Percentiles rank a stretch among this genome's conserved stretches.
These are phyloP conservation scores for Aratinga solstitialis DNA, from an alignment of 2,797 vertebrate species.

Conservation along the genomic window DNA sequence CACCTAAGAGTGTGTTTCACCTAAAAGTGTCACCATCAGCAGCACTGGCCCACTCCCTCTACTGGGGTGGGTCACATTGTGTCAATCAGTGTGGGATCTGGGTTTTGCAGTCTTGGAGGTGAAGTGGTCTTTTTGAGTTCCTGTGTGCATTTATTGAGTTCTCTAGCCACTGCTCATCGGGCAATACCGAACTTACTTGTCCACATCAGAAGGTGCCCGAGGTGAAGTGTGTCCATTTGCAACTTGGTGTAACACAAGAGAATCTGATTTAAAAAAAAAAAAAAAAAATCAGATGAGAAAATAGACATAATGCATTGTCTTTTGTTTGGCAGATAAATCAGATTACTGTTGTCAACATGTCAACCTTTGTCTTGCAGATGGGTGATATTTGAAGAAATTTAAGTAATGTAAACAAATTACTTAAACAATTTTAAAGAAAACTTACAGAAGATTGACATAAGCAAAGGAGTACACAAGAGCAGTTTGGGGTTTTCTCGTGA, in stretches of 20 bases:
- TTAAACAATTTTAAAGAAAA: background rate
- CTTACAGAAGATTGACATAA: background rate
- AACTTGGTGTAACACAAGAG: background rate
- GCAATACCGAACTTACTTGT: background rate
- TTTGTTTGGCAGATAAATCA: background rate
- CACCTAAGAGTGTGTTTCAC: background rate
- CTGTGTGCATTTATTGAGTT: background rate
- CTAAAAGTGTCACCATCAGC: background rate
- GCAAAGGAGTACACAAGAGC: background rate
- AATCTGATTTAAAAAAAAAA: background rate
- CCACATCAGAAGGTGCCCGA: background rate
- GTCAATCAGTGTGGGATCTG: background rate
- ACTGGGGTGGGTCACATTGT: accelerated
- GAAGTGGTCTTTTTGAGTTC: background rate
- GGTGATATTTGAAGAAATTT: background rate
- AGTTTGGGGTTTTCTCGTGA: accelerated
- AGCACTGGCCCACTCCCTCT: background rate
- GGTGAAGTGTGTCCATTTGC: background rate
- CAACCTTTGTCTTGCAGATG: background rate
- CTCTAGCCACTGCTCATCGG: background rate
- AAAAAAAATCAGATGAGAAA: background rate
- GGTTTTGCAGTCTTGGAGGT: background rate
- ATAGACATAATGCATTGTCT: accelerated
- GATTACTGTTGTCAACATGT: background rate
- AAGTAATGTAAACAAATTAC: background rate